These are phyloP conservation scores for Drosophila merina DNA, from an alignment of 2,888 invertebrate species.

Conservation along the genomic window DNA sequence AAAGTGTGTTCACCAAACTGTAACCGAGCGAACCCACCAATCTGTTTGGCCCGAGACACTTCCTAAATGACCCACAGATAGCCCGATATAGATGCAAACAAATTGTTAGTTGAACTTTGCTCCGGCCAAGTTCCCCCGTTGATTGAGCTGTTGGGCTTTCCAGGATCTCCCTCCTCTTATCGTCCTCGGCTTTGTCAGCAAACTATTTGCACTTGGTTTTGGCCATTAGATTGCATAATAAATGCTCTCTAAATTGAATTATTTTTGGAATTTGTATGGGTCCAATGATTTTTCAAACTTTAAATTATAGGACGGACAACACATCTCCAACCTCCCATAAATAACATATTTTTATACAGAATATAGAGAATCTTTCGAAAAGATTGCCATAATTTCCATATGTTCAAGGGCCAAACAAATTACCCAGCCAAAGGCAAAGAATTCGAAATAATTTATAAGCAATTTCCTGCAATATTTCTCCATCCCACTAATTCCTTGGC, in stretches of 20 bases:
- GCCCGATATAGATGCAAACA: slow-evolving; percentile 18
- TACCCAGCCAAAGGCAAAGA: slow-evolving; percentile 7
- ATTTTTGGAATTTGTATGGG: slow-evolving; percentile 50
- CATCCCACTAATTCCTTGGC: slow-evolving; percentile 16
- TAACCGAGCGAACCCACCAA: slow-evolving; percentile 48
- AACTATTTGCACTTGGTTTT: slow-evolving; percentile 75
- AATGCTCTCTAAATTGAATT: slow-evolving; percentile 58
- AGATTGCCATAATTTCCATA: slow-evolving; percentile 1
- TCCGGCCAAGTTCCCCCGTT: slow-evolving; percentile 50
- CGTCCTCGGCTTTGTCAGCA: slow-evolving; percentile 45
- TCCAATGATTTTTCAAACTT: too few species aligned
- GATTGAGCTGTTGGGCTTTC: slow-evolving; percentile 68
- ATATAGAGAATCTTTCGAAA: not conserved
- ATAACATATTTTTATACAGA: not conserved
- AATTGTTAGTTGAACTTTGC: slow-evolving; percentile 65
- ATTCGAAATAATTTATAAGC: slow-evolving; percentile 12
- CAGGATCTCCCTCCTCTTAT: slow-evolving; percentile 28
- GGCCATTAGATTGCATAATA: slow-evolving; percentile 72
- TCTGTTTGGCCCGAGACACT: slow-evolving; percentile 27
- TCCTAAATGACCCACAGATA: slow-evolving; percentile 59
- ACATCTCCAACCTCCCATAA: not conserved
- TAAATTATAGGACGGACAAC: too few species aligned
- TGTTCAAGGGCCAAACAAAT: not conserved
- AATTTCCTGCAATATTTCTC: slow-evolving; percentile 14
- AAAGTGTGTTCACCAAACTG: slow-evolving; percentile 58